Evolutionary conservation across 1,140 invertebrate genomes (phyloP).

Genomic region (Liolophura sinensis): DNA sequence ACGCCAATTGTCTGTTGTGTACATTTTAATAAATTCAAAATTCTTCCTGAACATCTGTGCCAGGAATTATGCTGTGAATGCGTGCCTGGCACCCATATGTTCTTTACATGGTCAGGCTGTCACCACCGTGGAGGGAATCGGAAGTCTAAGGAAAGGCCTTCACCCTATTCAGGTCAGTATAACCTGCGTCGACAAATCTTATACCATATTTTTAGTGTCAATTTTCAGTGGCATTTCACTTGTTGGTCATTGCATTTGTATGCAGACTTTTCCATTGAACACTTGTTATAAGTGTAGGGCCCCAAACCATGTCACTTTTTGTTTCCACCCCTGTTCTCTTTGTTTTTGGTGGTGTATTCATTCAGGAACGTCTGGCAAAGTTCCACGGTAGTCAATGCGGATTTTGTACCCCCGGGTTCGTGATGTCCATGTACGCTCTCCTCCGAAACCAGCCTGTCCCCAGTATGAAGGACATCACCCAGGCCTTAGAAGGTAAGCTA

Average conservation of each 20-base stretch:
- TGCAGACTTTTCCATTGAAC: too few species aligned
- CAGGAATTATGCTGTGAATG: slow-evolving; percentile 23
- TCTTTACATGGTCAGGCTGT: slow-evolving; percentile 20
- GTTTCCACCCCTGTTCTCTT: too few species aligned
- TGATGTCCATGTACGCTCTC: slow-evolving; percentile 51
- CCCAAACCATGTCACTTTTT: too few species aligned
- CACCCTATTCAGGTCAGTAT: slow-evolving; percentile 22
- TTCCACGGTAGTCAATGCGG: slow-evolving; percentile 43
- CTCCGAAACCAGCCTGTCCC: slow-evolving; percentile 50
- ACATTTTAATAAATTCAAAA: too few species aligned
- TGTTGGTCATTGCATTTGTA: too few species aligned
- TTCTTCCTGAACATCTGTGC: slow-evolving; percentile 3
- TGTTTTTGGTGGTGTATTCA: too few species aligned
- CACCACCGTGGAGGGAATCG: slow-evolving; percentile 29
- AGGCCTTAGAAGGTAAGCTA: slow-evolving; percentile 40
- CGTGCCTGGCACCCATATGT: slow-evolving; percentile 19
- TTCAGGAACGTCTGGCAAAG: slow-evolving; percentile 30
- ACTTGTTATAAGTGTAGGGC: too few species aligned
- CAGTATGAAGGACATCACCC: slow-evolving; percentile 30
- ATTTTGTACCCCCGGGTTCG: slow-evolving; percentile 47
- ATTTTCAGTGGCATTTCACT: too few species aligned
- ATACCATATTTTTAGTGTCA: too few species aligned
- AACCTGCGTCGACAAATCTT: too few species aligned
- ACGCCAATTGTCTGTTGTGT: too few species aligned
- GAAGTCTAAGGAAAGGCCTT: slow-evolving; percentile 14